Percentiles rank a stretch among this genome's conserved stretches.
These are phyloP conservation scores for Rutilus rutilus DNA, from an alignment of 2,113 vertebrate species.

Conservation along the genomic window DNA sequence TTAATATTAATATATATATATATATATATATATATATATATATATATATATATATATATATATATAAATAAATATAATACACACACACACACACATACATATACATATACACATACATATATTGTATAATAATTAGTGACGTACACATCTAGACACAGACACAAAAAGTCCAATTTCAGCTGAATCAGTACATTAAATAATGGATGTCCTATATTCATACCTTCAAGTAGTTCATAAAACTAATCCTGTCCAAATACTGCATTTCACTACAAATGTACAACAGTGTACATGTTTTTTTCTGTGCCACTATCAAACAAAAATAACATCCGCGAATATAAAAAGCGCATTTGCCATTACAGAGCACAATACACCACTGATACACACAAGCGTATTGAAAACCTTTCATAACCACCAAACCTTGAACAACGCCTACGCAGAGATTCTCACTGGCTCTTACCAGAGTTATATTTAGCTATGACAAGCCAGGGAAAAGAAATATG, in stretches of 20 bases:
- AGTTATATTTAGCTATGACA: conserved; percentile 33
- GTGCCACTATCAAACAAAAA: not conserved
- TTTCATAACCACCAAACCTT: conserved; percentile 35
- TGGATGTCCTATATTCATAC: not conserved
- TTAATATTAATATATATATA: no score
- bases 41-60: no score
- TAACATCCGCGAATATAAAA: not conserved
- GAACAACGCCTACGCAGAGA: conserved; percentile 31
- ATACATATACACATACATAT: no score
- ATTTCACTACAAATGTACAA: not conserved
- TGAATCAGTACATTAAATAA: not conserved
- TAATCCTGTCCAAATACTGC: not conserved
- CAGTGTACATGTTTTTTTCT: not conserved
- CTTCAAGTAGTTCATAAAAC: not conserved
- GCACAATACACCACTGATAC: conserved; percentile 16
- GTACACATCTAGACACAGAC: no score
- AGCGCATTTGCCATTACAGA: not conserved
- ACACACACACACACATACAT: no score
- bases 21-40: no score
- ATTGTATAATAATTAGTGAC: no score
- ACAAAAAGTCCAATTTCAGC: not conserved
- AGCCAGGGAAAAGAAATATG: conserved; percentile 33
- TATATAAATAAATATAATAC: no score
- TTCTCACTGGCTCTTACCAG: not conserved
- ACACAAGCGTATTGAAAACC: not conserved